Percentiles rank a stretch among this genome's conserved stretches.
These are phyloP conservation scores for Drosophila nigromelanica DNA, from an alignment of 1,140 invertebrate species.

Conservation along the genomic window DNA sequence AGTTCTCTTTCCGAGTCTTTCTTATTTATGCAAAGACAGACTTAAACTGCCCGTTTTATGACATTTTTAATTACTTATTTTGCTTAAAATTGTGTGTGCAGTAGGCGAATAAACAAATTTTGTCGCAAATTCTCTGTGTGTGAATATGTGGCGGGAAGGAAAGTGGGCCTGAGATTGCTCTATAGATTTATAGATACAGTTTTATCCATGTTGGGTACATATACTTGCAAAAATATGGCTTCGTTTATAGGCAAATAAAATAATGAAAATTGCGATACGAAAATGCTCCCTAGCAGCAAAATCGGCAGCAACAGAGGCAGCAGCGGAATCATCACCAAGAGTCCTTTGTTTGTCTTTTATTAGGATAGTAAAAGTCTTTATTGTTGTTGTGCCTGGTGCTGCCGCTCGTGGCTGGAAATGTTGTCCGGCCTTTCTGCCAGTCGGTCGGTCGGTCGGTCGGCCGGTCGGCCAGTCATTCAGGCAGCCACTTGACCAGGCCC, in stretches of 20 bases:
- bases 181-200: slow-evolving; percentile 23
- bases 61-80: slow-evolving; percentile 82
- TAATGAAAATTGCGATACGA: slow-evolving; percentile 82
- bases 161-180: neutral
- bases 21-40: slow-evolving; percentile 31
- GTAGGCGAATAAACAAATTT: slow-evolving; percentile 70
- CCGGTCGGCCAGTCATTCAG: slow-evolving; percentile 12
- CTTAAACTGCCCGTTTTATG: slow-evolving; percentile 61
- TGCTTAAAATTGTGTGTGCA: slow-evolving; percentile 67
- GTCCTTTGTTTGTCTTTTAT: slow-evolving; percentile 83
- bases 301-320: slow-evolving; percentile 20
- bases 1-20: too few relatives aligned
- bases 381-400: slow-evolving; percentile 62
- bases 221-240: slow-evolving; percentile 77
- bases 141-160: slow-evolving; percentile 4
- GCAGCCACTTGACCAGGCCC: slow-evolving; percentile 73
- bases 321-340: slow-evolving; percentile 46
- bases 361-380: slow-evolving; percentile 80
- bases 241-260: slow-evolving; percentile 83
- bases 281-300: slow-evolving; percentile 47
- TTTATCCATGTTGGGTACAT: slow-evolving; percentile 30
- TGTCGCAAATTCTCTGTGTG: slow-evolving; percentile 6
- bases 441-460: neutral
- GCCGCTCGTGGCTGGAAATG: slow-evolving; percentile 29
- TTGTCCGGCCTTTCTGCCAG: slow-evolving; percentile 8